These are phyloP conservation scores for Saturnia japonica DNA, from an alignment of 2,888 invertebrate genomes.

Conservation along the genomic window DNA sequence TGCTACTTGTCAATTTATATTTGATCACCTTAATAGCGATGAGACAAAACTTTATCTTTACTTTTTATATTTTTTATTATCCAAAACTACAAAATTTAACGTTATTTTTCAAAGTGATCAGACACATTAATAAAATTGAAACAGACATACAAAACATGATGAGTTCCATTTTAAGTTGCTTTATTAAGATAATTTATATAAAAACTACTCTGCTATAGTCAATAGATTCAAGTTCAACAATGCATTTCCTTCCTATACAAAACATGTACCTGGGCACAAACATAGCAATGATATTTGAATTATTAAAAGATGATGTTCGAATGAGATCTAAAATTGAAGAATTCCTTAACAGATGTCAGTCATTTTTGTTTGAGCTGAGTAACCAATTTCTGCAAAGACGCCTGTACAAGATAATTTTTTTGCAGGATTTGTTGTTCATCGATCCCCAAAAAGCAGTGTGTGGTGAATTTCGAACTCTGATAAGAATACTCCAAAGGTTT, in stretches of 20 bases:
- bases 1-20: constrained; percentile 25
- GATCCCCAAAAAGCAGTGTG: constrained; percentile 21
- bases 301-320: too few relatives aligned
- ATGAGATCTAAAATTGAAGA: too few relatives aligned
- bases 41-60: constrained; percentile 26
- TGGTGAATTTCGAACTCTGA: constrained; percentile 21
- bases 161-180: constrained; percentile 20
- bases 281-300: too few relatives aligned
- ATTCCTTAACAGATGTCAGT: too few relatives aligned
- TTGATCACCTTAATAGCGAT: constrained; percentile 23
- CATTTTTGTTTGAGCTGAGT: too few relatives aligned
- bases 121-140: too few relatives aligned
- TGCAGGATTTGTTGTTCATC: constrained; percentile 21
- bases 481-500: too few relatives aligned
- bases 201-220: constrained; percentile 13
- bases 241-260: background rate
- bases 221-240: background rate
- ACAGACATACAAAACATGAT: constrained; percentile 19
- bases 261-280: too few relatives aligned
- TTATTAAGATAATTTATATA: constrained; percentile 21
- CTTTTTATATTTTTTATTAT: constrained; percentile 22
- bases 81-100: constrained; percentile 22
- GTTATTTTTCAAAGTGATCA: too few relatives aligned
- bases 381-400: too few relatives aligned
- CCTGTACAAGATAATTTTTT: too few relatives aligned